phyloP scores from a whole-genome alignment of 1,140 invertebrate genomes.

The Papilio xuthus region DNA sequence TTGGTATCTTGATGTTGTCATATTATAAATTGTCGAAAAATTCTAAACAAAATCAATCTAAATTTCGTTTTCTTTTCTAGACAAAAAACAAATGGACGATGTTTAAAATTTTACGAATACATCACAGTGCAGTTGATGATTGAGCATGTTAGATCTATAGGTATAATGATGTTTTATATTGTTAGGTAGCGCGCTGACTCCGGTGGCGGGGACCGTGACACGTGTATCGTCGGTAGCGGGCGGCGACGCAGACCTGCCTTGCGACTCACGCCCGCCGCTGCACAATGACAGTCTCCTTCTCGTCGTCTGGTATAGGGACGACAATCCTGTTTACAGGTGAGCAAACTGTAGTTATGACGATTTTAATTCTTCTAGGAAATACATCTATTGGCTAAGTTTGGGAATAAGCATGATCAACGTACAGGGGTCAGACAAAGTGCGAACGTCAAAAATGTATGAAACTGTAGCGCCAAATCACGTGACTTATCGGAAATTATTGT shows the following conservation, averaged over 20 bases:
- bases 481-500: too few relatives aligned
- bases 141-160: neutral
- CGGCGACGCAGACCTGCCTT: slow-evolving; percentile 80
- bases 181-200: slow-evolving; percentile 55
- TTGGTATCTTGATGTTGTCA: too few relatives aligned
- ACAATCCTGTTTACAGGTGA: slow-evolving; percentile 83
- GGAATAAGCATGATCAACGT: too few relatives aligned
- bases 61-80: neutral
- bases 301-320: slow-evolving; percentile 83
- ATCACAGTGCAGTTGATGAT: neutral
- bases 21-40: too few relatives aligned
- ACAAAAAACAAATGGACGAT: neutral
- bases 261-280: slow-evolving; percentile 80
- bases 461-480: too few relatives aligned
- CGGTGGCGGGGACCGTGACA: slow-evolving; percentile 59
- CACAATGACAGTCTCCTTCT: slow-evolving; percentile 81
- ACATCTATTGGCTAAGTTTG: too few relatives aligned
- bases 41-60: too few relatives aligned
- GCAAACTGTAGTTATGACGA: too few relatives aligned
- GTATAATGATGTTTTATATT: slow-evolving; percentile 1
- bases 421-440: too few relatives aligned
- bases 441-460: too few relatives aligned
- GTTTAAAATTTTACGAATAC: neutral
- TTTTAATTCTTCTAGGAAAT: too few relatives aligned
- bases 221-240: slow-evolving; percentile 77